Evolutionary conservation across 37 sponge, comb jelly and placozoan species (phyloP), one percentile per base, ranked within the genome.

Genomic region (Haliclona indistincta): DNA sequence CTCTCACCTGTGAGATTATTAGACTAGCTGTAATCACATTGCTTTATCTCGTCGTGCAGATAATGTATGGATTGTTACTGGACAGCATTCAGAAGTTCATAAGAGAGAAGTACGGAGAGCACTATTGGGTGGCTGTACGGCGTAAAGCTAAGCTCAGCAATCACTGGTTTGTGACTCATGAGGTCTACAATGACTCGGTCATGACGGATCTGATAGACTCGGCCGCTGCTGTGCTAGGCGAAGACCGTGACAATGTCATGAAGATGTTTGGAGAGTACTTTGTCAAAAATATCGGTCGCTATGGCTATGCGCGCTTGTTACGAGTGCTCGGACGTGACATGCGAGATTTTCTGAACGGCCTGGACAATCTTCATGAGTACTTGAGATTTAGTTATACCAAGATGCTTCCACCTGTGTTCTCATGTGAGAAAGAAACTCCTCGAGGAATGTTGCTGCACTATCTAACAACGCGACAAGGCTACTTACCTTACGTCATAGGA

Each of bases 161-260:
- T 70, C 84, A 76, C 77, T 84, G 84, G 84, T 84, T 84, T 76
- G 84, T 84, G 30, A 84, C 84, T 2, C 84, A 84, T 38, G 84
- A 84, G 64, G 77, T 84, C 19, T 84, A 84, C 42, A 20, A 54
- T 51, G 75, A 76, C 38, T 65, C 58, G 0, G 74, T 81, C 22
- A 81, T 81, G 82, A 47, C 17, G 8, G 82, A 81, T 38, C 74
- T 81, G 20, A 74, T 81, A 26, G 67, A 64, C 30, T 64, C 82
- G 8, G 82, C 74, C 2, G 74, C 82, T 58, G 28, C 60, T 2
- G 75, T 69, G 44, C 71, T 84, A 29, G 84, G 84, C 10, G 71
- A 76, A 51, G 64, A 75, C 11, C 22, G 34, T 3, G 71, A 52
- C 34, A 58, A 30, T 0, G 77, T 84, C 39, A 84, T 84, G 84